A percentile compares a stretch with the other conserved stretches of the same genome.
These are phyloP conservation scores for Pseudomyrmex concolor DNA, from an alignment of 1,140 invertebrate genomes.

Conservation along the genomic window DNA sequence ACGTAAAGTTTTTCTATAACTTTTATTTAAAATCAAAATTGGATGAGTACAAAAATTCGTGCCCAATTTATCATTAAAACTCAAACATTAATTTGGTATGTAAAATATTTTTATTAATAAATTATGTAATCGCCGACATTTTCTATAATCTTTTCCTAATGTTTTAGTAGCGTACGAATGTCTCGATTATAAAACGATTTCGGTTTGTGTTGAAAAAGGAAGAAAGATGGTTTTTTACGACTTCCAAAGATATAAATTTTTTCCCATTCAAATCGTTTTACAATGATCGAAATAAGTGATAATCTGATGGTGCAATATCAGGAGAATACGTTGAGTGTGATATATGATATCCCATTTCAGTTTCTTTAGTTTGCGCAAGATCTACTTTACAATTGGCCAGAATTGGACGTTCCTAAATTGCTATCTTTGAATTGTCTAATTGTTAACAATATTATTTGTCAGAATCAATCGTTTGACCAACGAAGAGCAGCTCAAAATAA, in stretches of 20 bases:
- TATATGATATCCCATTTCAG: constrained; percentile 1
- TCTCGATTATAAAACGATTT: background rate
- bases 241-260: background rate
- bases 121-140: too few relatives aligned
- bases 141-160: background rate
- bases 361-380: background rate
- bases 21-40: too few relatives aligned
- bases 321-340: background rate
- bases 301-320: background rate
- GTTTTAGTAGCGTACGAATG: background rate
- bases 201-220: background rate
- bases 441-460: too few relatives aligned
- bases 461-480: too few relatives aligned
- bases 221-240: background rate
- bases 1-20: constrained; percentile 25
- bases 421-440: too few relatives aligned
- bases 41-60: too few relatives aligned
- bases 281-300: too few relatives aligned
- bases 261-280: background rate
- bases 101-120: too few relatives aligned
- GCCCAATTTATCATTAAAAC: too few relatives aligned
- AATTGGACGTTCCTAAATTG: too few relatives aligned
- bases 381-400: background rate
- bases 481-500: too few relatives aligned
- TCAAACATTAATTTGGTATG: too few relatives aligned